phyloP scores from a whole-genome alignment of 1,140 invertebrate genomes.

The Drosophila erecta region DNA sequence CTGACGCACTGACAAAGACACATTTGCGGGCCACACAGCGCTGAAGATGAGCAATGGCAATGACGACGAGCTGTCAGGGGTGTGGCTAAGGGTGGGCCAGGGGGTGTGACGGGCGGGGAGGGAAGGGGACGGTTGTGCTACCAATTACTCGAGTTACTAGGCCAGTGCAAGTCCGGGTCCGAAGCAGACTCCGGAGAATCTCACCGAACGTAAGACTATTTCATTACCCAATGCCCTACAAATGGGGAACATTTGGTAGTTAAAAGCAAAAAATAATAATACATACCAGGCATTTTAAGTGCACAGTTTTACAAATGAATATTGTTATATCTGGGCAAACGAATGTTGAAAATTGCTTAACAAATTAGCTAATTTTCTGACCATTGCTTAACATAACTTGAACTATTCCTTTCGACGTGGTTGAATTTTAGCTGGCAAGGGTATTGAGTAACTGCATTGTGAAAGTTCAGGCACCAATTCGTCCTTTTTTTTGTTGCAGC shows the following conservation, averaged over 20 bases:
- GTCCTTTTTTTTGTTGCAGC: slow-evolving; percentile 8
- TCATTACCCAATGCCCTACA: slow-evolving; percentile 12
- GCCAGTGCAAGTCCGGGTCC: slow-evolving; percentile 40
- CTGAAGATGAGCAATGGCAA: slow-evolving; percentile 46
- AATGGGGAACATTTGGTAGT: no score
- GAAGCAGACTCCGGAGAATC: slow-evolving; percentile 30
- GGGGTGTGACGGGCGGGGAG: neutral
- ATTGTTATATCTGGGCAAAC: no score
- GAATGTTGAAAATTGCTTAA: no score
- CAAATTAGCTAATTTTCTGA: no score
- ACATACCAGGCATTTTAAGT: no score
- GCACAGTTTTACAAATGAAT: no score
- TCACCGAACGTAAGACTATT: slow-evolving; percentile 53
- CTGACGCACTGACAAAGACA: slow-evolving; percentile 78
- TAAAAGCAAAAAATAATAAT: no score
- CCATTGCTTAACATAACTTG: no score
- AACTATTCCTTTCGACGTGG: no score
- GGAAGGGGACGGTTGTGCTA: slow-evolving; percentile 22
- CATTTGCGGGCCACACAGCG: slow-evolving; percentile 53
- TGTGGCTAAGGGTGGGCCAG: neutral
- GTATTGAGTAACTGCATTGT: slow-evolving; percentile 2
- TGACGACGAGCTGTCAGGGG: slow-evolving; percentile 27
- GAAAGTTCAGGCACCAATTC: neutral
- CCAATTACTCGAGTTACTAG: slow-evolving; percentile 76
- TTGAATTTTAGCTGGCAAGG: neutral